Evolutionary conservation across 2,113 vertebrate species (phyloP).

Genomic region (Perca fluviatilis): DNA sequence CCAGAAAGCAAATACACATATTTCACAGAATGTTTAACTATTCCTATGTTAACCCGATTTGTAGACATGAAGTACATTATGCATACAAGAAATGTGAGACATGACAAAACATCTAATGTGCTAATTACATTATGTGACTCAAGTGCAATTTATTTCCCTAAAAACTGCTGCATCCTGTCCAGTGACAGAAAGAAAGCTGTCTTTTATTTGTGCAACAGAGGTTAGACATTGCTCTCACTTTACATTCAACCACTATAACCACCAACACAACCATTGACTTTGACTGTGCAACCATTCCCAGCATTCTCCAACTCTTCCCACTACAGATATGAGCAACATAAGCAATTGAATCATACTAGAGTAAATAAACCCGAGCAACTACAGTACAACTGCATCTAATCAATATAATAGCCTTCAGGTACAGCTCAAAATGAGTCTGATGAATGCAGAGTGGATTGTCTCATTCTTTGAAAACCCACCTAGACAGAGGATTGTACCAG

Average conservation of each 20-base stretch:
- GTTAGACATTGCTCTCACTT: not conserved
- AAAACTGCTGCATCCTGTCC: not conserved
- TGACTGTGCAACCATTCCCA: not conserved
- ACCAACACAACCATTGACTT: conserved; percentile 1
- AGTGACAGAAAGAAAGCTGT: not conserved
- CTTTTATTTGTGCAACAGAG: not conserved
- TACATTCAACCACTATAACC: not conserved
- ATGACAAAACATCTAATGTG: not conserved
- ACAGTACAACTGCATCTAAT: conserved; percentile 46
- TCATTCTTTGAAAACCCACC: conserved; percentile 35
- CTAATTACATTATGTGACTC: not conserved
- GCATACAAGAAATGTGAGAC: not conserved
- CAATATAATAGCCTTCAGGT: conserved; percentile 48
- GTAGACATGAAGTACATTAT: not conserved
- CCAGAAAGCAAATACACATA: not conserved
- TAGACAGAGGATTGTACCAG: conserved; percentile 5
- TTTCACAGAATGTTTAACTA: not conserved
- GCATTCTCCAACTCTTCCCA: not conserved
- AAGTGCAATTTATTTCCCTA: not conserved
- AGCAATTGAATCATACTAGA: conserved; percentile 34
- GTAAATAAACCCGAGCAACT: conserved; percentile 59
- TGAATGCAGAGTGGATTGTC: conserved; percentile 34
- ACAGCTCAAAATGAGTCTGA: conserved; percentile 29
- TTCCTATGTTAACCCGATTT: not conserved
- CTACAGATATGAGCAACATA: conserved; percentile 36